Evolutionary conservation across 2,888 invertebrate genomes (phyloP).

Genomic region (Copidosoma aretas): DNA sequence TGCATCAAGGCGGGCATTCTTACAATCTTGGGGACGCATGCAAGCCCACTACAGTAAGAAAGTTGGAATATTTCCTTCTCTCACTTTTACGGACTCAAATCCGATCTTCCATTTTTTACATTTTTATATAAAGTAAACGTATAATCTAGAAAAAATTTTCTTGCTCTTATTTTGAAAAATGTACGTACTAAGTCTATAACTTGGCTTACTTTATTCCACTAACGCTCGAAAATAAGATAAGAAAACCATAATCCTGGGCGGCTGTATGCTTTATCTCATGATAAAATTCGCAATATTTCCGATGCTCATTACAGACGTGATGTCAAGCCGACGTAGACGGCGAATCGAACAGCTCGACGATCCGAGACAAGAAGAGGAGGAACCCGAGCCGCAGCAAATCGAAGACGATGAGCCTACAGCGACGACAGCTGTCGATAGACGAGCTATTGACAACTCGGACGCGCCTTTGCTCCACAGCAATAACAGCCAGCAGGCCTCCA

Average conservation of each 20-base stretch:
- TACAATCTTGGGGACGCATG: neutral
- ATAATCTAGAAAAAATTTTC: neutral
- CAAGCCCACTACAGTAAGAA: neutral
- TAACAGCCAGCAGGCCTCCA: slow-evolving; percentile 61
- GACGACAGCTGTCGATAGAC: slow-evolving; percentile 57
- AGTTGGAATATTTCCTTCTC: too few relatives aligned
- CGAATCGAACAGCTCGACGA: slow-evolving; percentile 57
- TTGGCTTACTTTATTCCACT: neutral
- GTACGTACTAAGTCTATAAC: neutral
- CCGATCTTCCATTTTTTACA: too few relatives aligned
- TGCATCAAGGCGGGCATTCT: neutral
- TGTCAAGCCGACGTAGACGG: slow-evolving; percentile 63
- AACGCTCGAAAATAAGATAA: neutral
- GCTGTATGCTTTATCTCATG: neutral
- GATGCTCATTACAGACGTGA: slow-evolving; percentile 65
- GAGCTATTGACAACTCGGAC: slow-evolving; percentile 48
- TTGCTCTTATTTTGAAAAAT: neutral
- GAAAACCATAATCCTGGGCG: neutral
- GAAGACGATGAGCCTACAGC: slow-evolving; percentile 23
- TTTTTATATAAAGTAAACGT: neutral
- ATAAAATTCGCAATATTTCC: slow-evolving; percentile 22
- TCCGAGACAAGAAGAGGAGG: slow-evolving; percentile 19
- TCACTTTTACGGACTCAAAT: too few relatives aligned
- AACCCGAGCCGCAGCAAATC: slow-evolving; percentile 20
- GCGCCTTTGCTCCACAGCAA: slow-evolving; percentile 59